Evolutionary conservation across 1,140 invertebrate genomes (phyloP), one percentile per base, ranked within the genome.

Genomic region (Teleogryllus occipitalis): DNA sequence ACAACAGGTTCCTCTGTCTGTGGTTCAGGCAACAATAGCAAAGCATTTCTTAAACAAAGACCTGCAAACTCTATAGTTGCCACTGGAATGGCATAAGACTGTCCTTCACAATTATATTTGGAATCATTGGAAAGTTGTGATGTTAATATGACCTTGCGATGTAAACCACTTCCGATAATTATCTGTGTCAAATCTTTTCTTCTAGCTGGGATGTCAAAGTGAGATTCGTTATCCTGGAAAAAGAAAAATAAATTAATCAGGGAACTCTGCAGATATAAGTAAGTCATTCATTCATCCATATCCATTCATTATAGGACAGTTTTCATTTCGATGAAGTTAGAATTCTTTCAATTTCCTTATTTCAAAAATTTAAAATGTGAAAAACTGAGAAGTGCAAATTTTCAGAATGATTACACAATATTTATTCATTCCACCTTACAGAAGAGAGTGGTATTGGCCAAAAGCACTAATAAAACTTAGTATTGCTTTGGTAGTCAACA

Each of bases 61-160:
- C 92, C 91, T 14, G 93, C 96, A 89, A 98, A 98, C 86, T 97
- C 95, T 75, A 98, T 85, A n/a, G 93, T 95, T 7, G 95, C 89
- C 74, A 94, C 91, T 75, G 96, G 96, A 80, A 96, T 93, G 4
- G 94, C 94, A 84, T 91, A 93, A 0, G 92, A 93, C 83, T 93
- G 89, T 73, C 90, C 90, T 82, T 93, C 89, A 8, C 85, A 82
- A 81, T 87, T 87, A 80, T 80, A 85, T 83, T 87, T 88, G 79
- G 86, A 86, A 82, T 90, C 88, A 83, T 89, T 91, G 7, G 88
- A 89, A 74, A 91, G 83, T 81, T 87, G 86, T 12, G 88, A 87
- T 12, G 87, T 86, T 74, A 92, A 83, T 76, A 94, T 88, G 22
- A 94, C 88, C 88, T 94, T 95, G 80, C 90, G 87, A 83, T 92